Conservation (phyloP, 2,113 vertebrate species). For the Triplophysa siluroides region DNA sequence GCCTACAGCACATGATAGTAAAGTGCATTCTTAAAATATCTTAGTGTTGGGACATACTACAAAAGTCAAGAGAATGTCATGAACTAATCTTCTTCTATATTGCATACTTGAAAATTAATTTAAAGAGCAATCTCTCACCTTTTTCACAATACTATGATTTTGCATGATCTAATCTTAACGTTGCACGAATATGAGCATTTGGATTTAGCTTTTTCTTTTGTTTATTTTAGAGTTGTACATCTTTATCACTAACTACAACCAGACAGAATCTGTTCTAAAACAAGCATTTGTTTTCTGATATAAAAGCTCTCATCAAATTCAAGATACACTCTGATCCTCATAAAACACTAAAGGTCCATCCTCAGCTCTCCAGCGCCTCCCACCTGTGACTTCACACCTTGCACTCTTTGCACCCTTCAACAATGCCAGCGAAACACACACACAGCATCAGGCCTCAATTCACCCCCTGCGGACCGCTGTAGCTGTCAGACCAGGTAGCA, state of each 20-base stretch:
- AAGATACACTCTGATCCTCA: background rate
- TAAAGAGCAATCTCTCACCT: background rate
- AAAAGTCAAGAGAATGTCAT: no score
- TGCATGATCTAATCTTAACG: background rate
- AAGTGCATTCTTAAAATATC: background rate
- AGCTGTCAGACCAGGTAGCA: conserved; percentile 10
- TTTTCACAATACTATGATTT: background rate
- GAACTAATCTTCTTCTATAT: no score
- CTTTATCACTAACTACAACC: background rate
- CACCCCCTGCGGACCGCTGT: conserved; percentile 35
- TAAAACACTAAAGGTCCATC: background rate
- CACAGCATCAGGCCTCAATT: conserved; percentile 36
- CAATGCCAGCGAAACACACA: conserved; percentile 9
- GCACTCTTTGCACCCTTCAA: background rate
- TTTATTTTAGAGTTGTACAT: background rate
- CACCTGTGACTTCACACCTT: conserved; percentile 13
- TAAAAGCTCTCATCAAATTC: background rate
- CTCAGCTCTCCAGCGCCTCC: conserved; percentile 23
- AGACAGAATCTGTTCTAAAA: background rate
- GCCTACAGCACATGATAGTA: background rate
- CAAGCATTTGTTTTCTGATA: background rate
- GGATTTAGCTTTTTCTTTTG: background rate
- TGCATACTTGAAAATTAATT: no score
- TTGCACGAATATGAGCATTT: background rate
- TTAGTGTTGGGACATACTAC: background rate